Evolutionary conservation across 2,888 invertebrate species (phyloP), one percentile per base, ranked within the genome.

Genomic region (Rhimphoctona megacephalus): DNA sequence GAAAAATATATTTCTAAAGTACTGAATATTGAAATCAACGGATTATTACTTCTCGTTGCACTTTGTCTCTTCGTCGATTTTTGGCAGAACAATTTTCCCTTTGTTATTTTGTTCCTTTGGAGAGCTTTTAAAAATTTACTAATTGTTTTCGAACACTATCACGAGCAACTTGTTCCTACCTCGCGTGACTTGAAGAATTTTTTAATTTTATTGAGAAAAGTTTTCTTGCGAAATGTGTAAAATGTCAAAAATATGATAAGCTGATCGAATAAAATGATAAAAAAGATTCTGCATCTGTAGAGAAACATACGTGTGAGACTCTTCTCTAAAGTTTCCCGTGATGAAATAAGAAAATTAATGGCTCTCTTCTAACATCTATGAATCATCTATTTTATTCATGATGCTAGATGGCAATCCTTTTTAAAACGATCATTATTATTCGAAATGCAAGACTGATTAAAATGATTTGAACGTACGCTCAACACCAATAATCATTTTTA

Each of bases 401-500:
- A 46, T 66, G 30, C 39, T 22, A 33, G n/a, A 52, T 22, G 11
- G 22, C 17, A 76, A 67, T 39, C 2, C 17, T 33, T 66, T 66
- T 17, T 11, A 33, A 76, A 74, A 17, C 57, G 54, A 30, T 67
- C 9, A 78, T 67, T 39, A 74, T 25, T 66, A 52, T 78, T 19
- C 52, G 52, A 22, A 54, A 78, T 67, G 78, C 66, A 67, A 25
- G 19, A 22, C 52, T 30, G 36, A 54, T 36, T 67, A 25, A 39
- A 80, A 80, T 46, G n/a, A 61, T 64, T 43, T n/a, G 52, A 72
- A 64, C 52, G 72, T 80, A 64, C 46, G 22, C 25, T 73, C 66
- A 49, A 72, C 66, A 72, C 64, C 36, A 8, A 69, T 22, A 8
- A 61, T 30, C 19, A 78, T 82, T 57, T 64, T 52, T 67, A 82